Base-by-base conservation (phyloP, 2,888 invertebrate species). In the Melipona bicolor region DNA sequence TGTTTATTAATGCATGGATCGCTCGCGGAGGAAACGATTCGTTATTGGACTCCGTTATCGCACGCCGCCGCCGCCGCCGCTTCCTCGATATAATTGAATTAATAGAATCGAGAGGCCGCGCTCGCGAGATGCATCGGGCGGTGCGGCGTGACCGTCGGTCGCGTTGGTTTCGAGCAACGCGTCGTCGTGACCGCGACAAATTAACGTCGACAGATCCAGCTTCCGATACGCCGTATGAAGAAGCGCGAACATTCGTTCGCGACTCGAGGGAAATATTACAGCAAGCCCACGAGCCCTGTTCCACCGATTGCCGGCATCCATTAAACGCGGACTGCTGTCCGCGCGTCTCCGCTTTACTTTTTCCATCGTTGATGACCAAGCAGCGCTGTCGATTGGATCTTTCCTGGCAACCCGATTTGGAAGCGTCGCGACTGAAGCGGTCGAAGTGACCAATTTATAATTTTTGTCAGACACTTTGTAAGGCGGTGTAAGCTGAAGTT, bases 61-160 rank as follows among this genome's bases (percentile, higher is more conserved):
- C 68, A 77, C 32, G 32, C 32, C 79, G 24, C 80, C 68, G 65
- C 67, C 62, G 82, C 86, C 70, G 68, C 67, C 62, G 82, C 89
- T 89, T 90, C 90, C 87, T 87, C 87, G 71, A 90, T 88, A 86
- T 87, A 87, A 90, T 85, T 85, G 82, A 87, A 85, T 88, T 81
- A 87, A 90, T 88, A 81, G 84, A 87, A 89, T 85, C 81, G 83
- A 88, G 84, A 84, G 79, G 69, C 59, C 56, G 4, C 52, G 72
- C 59, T 50, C 71, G 79, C 69, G 75, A 73, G 73, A 81, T 72
- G 78, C 64, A 88, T 87, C 87, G 71, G 73, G 77, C 70, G 73
- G n/a, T n/a, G 43, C 73, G 67, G 52, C 71, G 81, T 71, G 43
- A 69, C 68, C 65, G 50, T 65, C 64, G 59, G 49, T 21, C 75